Evolutionary conservation across 2,888 invertebrate species (phyloP).

Genomic region (Ochropleura leucogaster): DNA sequence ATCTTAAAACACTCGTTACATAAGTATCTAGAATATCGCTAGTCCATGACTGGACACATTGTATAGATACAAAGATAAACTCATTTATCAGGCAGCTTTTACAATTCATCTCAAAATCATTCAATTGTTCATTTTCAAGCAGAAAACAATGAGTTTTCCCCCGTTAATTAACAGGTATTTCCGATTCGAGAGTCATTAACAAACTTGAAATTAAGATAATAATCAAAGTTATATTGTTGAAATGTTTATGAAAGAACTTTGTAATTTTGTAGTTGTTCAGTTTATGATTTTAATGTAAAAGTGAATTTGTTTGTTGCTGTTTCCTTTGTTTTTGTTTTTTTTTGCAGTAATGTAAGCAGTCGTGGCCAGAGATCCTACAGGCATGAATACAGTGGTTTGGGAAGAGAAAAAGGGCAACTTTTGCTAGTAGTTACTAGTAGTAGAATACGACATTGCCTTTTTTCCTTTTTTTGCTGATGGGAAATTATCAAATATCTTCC

Average conservation of each 20-base stretch:
- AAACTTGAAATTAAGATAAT: constrained; percentile 62
- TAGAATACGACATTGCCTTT: too few relatives aligned
- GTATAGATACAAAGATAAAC: constrained; percentile 20
- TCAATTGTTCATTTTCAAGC: constrained; percentile 59
- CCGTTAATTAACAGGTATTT: constrained; percentile 68
- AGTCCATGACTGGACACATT: too few relatives aligned
- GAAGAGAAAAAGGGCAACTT: too few relatives aligned
- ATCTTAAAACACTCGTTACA: too few relatives aligned
- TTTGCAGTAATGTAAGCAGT: background rate
- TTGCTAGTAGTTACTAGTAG: too few relatives aligned
- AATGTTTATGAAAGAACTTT: constrained; percentile 45
- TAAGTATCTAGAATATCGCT: too few relatives aligned
- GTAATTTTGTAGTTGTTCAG: constrained; percentile 33
- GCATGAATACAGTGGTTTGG: too few relatives aligned
- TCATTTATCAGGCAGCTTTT: constrained; percentile 50
- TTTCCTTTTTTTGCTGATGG: too few relatives aligned
- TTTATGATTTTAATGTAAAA: constrained; percentile 53
- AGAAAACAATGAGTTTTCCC: constrained; percentile 54
- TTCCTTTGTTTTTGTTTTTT: constrained; percentile 29
- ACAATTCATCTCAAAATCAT: constrained; percentile 54
- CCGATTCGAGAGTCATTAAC: constrained; percentile 60
- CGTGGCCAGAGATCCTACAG: background rate
- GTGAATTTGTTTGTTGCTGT: constrained; percentile 41
- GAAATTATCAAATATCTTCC: too few relatives aligned
- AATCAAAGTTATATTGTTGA: constrained; percentile 59